phyloP scores from a whole-genome alignment of 2,888 invertebrate genomes.

The Megastigmus dorsalis region DNA sequence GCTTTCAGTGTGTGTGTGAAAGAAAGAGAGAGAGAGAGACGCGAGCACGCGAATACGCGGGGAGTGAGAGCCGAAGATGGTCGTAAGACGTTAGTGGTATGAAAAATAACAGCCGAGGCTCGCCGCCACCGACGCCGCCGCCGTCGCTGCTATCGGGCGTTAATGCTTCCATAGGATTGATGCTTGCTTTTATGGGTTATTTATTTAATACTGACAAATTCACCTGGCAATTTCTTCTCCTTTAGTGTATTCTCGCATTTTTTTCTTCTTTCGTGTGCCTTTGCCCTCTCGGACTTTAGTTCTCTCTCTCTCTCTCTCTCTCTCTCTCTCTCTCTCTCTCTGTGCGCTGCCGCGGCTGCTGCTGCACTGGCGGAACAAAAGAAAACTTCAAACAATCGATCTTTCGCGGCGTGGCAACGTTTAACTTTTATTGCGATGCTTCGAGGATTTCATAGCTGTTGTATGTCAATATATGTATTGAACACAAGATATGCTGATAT shows the following conservation, averaged over 20 bases:
- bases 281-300: not conserved
- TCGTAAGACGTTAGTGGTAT: constrained; percentile 69
- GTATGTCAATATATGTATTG: constrained; percentile 33
- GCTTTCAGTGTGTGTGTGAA: too few species aligned
- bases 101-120: constrained; percentile 72
- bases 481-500: constrained; percentile 29
- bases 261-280: constrained; percentile 10
- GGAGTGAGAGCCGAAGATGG: constrained; percentile 56
- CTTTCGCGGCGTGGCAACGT: not conserved
- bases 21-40: constrained; percentile 48
- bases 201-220: constrained; percentile 75
- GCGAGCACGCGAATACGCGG: constrained; percentile 37
- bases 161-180: constrained; percentile 72
- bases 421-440: constrained; percentile 29
- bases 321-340: not conserved
- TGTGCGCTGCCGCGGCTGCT: not conserved
- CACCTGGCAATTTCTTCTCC: constrained; percentile 58
- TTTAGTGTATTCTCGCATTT: constrained; percentile 28
- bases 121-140: constrained; percentile 38
- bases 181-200: constrained; percentile 73
- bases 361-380: constrained; percentile 28
- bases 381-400: constrained; percentile 39
- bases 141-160: constrained; percentile 71
- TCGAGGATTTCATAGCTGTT: constrained; percentile 9
- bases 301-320: not conserved